Conservation (phyloP, 2,888 invertebrate genomes). For the Tubulanus polymorphus region DNA sequence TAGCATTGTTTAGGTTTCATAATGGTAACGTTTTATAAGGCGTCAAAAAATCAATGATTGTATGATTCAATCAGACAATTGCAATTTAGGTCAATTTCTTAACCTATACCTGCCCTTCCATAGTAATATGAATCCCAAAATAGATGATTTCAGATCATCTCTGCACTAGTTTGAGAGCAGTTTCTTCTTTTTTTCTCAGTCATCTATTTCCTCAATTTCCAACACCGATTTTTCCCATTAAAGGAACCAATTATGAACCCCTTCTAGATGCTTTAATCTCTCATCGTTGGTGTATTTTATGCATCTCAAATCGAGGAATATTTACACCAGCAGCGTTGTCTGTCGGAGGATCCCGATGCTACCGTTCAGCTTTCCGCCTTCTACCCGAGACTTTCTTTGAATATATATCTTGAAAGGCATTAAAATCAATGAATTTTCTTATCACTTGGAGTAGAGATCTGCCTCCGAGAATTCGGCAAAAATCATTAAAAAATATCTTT, state of each 20-base stretch:
- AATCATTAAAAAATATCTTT: too few relatives aligned
- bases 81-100: too few relatives aligned
- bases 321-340: constrained; percentile 11
- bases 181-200: not conserved
- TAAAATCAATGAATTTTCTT: too few relatives aligned
- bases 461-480: too few relatives aligned
- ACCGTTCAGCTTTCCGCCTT: constrained; percentile 11
- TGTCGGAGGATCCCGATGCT: constrained; percentile 12
- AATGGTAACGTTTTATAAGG: too few relatives aligned
- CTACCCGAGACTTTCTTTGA: constrained; percentile 9
- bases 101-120: too few relatives aligned
- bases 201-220: too few relatives aligned
- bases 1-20: too few relatives aligned
- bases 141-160: not conserved
- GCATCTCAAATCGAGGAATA: constrained; percentile 11
- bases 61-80: too few relatives aligned
- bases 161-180: not conserved
- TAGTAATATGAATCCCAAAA: not conserved
- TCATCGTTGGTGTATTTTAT: constrained; percentile 14
- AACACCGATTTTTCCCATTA: constrained; percentile 16
- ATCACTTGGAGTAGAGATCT: too few relatives aligned
- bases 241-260: constrained; percentile 13
- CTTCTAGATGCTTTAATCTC: constrained; percentile 5
- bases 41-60: too few relatives aligned
- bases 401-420: too few relatives aligned